These are phyloP conservation scores for Addax nasomaculatus DNA, from an alignment of 2,113 vertebrate species.

Conservation along the genomic window DNA sequence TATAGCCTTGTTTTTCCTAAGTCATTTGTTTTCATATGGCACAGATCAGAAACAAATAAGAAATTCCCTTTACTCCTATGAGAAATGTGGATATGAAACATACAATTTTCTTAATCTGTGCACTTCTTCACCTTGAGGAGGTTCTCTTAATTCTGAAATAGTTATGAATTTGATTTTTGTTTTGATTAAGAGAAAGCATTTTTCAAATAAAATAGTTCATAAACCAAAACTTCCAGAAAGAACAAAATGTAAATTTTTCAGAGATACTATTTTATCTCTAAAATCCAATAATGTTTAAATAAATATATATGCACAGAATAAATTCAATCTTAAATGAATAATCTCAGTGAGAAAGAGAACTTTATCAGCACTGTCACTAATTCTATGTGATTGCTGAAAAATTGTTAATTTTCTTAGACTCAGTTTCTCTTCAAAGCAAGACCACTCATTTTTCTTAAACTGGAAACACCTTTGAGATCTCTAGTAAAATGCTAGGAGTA, in stretches of 20 bases:
- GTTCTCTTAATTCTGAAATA: constrained; percentile 46
- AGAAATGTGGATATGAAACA: constrained; percentile 66
- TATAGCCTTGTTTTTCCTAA: constrained; percentile 79
- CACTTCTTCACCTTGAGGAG: constrained; percentile 40
- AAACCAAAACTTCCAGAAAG: constrained; percentile 28
- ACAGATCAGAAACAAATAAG: constrained; percentile 58
- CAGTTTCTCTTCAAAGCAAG: neutral
- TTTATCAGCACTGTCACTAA: constrained; percentile 53
- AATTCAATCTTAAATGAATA: constrained; percentile 47
- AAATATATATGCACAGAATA: constrained; percentile 43
- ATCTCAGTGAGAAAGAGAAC: neutral
- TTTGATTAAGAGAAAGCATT: constrained; percentile 58
- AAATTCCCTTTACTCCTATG: constrained; percentile 55
- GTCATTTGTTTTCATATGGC: constrained; percentile 71
- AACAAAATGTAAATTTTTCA: neutral
- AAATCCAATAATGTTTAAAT: constrained; percentile 57
- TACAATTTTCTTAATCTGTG: neutral
- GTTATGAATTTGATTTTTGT: constrained; percentile 55
- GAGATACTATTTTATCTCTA: neutral
- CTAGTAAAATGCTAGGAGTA: neutral
- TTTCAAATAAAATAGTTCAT: constrained; percentile 50
- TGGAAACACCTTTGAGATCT: neutral
- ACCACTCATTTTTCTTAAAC: neutral
- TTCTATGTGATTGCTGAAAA: constrained; percentile 12
- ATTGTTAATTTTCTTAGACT: neutral